phyloP scores from a whole-genome alignment of 2,113 vertebrate species.

The Muntiacus muntjak region DNA sequence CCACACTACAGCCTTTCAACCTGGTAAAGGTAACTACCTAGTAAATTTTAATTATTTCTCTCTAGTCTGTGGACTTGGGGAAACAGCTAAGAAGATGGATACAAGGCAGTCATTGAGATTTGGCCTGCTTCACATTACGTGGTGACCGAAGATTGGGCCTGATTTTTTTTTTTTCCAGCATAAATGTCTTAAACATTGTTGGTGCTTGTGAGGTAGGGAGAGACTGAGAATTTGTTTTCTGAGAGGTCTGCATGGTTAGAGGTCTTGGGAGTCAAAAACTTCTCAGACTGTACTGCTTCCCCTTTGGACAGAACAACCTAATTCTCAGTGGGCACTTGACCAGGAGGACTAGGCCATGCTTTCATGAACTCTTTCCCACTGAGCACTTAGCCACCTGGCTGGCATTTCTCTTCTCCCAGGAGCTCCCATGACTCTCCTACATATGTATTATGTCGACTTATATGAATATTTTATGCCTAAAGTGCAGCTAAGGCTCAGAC shows the following conservation, averaged over 20 bases:
- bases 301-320: slow-evolving; percentile 16
- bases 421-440: slow-evolving; percentile 40
- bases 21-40: neutral
- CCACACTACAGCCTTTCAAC: neutral
- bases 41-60: slow-evolving; percentile 12
- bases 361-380: neutral
- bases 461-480: slow-evolving; percentile 73
- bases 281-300: neutral
- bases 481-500: slow-evolving; percentile 61
- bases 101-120: neutral
- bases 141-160: neutral
- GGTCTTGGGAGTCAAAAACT: neutral
- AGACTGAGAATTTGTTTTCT: neutral
- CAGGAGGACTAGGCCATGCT: neutral
- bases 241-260: neutral
- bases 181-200: neutral
- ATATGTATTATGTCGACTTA: slow-evolving; percentile 56
- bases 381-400: slow-evolving; percentile 62
- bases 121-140: neutral
- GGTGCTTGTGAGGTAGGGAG: neutral
- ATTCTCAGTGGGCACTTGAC: neutral
- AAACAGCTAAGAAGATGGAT: neutral
- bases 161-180: neutral
- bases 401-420: slow-evolving; percentile 55
- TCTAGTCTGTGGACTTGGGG: neutral